Base-by-base conservation (phyloP, 1,140 invertebrate genomes). In the Trachymyrmex cornetzi region DNA sequence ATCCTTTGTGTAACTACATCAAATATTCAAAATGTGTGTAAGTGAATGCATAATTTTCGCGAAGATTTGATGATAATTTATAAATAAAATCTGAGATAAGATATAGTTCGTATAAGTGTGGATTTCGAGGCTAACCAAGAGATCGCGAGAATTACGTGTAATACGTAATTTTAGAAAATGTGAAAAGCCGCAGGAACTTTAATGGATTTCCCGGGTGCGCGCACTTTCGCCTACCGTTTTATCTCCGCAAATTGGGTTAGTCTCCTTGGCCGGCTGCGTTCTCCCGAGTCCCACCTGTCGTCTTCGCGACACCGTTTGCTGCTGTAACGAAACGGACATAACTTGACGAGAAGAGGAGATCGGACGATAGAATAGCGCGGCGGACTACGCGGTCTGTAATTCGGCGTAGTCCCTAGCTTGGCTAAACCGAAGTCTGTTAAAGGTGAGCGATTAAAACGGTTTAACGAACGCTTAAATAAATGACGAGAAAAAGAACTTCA, bases 161-260 rank as follows among this genome's bases (percentile, higher is more conserved):
- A 16, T 53, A 38, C 19, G 59, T 74, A 84, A 59, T 75, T 75
- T 74, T 38, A 63, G 44, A 79, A 55, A 85, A 85, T 55, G 77
- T 34, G n/a, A 27, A 79, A 69, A 81, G 64, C 48, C 64, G 64
- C 81, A 48, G 75, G 82, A 77, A 87, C 80, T 85, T 91, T 92
- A 91, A 93, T 92, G 92, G 91, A 88, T 92, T 91, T 91, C 86
- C 85, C 67, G 77, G 79, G 66, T 53, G 71, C 77, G 85, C 77
- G 87, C 48, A 53, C 80, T 79, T 86, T 77, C 69, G 67, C 86
- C 85, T 79, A 77, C 80, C 30, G 71, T 69, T 71, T 89, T 88
- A 85, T 90, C 90, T 88, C 81, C 67, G 85, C 66, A 90, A 92
- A 91, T 92, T 90, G 85, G 74, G 72, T 92, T 92, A 90, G 69